Evolutionary conservation across 2,888 invertebrate genomes (phyloP).

Genomic region (Phaonia tiefii): DNA sequence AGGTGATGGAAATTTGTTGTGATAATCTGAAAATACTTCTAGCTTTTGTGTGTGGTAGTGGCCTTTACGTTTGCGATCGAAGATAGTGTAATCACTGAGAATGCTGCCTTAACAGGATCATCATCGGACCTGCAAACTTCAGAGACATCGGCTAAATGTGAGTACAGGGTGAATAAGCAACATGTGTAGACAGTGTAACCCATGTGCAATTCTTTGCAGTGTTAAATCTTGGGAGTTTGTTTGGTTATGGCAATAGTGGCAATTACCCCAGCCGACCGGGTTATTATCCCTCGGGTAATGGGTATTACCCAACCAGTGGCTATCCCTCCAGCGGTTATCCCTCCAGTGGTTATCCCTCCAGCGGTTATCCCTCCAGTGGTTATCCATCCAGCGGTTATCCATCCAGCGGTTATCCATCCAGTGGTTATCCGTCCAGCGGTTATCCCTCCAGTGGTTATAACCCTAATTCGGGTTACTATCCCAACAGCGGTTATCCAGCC

Average conservation of each 20-base stretch:
- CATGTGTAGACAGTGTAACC: no score
- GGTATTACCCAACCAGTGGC: constrained; percentile 70
- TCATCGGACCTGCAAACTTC: constrained; percentile 74
- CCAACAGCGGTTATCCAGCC: constrained; percentile 47
- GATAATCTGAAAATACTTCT: background rate
- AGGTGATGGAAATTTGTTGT: background rate
- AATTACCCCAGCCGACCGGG: constrained; percentile 62
- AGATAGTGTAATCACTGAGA: constrained; percentile 27
- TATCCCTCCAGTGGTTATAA: constrained; percentile 63
- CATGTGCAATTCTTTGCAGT: constrained; percentile 69
- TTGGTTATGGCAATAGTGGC: constrained; percentile 68
- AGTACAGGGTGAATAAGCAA: constrained; percentile 61
- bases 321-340: constrained; percentile 68
- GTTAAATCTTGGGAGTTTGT: constrained; percentile 80
- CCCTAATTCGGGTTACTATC: constrained; percentile 71
- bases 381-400: constrained; percentile 57
- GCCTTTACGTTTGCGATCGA: constrained; percentile 9
- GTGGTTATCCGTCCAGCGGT: constrained; percentile 32
- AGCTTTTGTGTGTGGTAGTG: constrained; percentile 27
- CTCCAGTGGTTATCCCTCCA: constrained; percentile 68
- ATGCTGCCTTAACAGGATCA: background rate
- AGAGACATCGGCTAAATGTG: constrained; percentile 78
- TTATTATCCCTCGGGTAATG: constrained; percentile 52
- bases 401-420: constrained; percentile 59
- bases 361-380: constrained; percentile 69